Evolutionary conservation across 2,888 invertebrate genomes (phyloP), one percentile per base, ranked within the genome.

Genomic region (Drosophila borealis): DNA sequence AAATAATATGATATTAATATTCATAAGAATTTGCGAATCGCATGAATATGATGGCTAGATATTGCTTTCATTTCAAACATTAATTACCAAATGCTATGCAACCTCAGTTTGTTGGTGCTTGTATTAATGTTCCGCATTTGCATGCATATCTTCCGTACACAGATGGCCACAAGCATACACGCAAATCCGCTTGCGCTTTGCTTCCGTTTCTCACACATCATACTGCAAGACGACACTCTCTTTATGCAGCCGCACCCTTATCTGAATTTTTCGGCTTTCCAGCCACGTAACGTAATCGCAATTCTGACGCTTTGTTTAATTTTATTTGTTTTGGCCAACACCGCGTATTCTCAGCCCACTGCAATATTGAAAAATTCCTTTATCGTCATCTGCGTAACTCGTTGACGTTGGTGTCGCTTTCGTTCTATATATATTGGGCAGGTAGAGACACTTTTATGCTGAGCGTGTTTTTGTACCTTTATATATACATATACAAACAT

Each of bases 301-400:
- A 45, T 64, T 71, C 60, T 78, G 74, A 74, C 75, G 69, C 71
- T 62, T 76, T 77, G 83, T 74, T 86, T 70, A 80, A 79, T 82
- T 77, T 80, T 80, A 82, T 88, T 82, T 82, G 86, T 77, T 82
- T 80, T 86, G 71, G 83, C 60, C 67, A 48, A 73, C 70, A 53
- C 66, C 68, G 80, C 88, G 76, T 85, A 82, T 80, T 85, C 88
- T 76, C 76, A 82, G 76, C 77, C 69, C 62, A 53, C 49, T 75
- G 87, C 75, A 87, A 89, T 89, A 89, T 83, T 84, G 81, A 78
- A 87, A 89, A 83, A 78, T 87, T 87, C 89, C 78, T 83, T 83
- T 84, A 78, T 78, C 80, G 78, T 80, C 69, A 70, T 86, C 80
- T 71, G 68, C 48, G 53, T 56, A 54, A 41, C 56, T 39, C 57